Evolutionary conservation across 2,113 vertebrate species (phyloP).

Genomic region (Plecotus auritus): DNA sequence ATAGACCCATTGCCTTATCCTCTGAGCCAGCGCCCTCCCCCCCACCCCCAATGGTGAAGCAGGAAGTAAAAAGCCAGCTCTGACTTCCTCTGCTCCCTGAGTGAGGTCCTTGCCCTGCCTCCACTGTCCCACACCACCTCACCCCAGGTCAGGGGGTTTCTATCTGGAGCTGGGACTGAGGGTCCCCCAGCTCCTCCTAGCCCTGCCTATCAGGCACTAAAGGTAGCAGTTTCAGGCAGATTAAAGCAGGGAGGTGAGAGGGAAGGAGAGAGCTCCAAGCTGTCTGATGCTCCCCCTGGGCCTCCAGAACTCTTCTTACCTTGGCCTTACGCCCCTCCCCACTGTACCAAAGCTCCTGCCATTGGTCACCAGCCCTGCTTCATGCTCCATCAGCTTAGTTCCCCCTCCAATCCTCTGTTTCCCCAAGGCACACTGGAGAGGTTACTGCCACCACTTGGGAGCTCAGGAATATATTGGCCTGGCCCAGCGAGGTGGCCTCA

Average conservation of each 20-base stretch:
- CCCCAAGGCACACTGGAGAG: not conserved
- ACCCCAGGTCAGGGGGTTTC: not conserved
- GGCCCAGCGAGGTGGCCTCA: not conserved
- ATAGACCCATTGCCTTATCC: not conserved
- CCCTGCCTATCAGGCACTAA: not conserved
- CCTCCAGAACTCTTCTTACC: not conserved
- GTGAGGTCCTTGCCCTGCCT: not conserved
- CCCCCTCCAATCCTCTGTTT: not conserved
- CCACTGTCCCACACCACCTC: not conserved
- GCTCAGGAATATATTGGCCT: not conserved
- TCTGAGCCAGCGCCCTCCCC: not conserved
- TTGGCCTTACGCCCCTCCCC: not conserved
- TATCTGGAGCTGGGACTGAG: not conserved
- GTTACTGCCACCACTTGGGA: not conserved
- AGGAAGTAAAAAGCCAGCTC: not conserved
- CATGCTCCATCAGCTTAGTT: not conserved
- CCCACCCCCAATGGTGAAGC: not conserved
- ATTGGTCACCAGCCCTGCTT: not conserved
- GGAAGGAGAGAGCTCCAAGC: not conserved
- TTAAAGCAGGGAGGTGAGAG: not conserved
- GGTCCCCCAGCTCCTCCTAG: not conserved
- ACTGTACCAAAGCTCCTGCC: not conserved
- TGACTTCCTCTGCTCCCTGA: not conserved
- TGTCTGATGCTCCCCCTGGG: not conserved
- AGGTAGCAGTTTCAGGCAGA: not conserved